Percentiles rank a stretch among this genome's conserved stretches.
phyloP scores from a whole-genome alignment of 2,888 invertebrate species.

The Pollenia griseotomentosa region DNA sequence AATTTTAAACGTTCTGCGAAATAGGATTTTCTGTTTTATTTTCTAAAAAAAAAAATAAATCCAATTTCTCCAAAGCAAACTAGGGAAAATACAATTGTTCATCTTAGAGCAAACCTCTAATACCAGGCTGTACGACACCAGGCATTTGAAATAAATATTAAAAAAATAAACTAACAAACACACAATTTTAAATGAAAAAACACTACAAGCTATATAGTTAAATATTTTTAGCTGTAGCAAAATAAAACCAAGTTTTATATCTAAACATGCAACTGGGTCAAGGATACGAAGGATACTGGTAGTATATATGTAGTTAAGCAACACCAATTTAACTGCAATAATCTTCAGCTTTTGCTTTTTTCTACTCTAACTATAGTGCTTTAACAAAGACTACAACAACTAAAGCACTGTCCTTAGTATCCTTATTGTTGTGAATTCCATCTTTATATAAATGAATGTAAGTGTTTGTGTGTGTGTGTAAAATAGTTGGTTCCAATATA shows the following conservation, averaged over 20 bases:
- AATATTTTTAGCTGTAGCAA: constrained; percentile 21
- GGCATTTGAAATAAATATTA: constrained; percentile 51
- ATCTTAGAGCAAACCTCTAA: constrained; percentile 51
- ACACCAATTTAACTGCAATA: constrained; percentile 69
- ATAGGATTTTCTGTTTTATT: constrained; percentile 66
- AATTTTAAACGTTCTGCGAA: constrained; percentile 69
- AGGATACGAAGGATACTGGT: constrained; percentile 59
- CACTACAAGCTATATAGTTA: constrained; percentile 42
- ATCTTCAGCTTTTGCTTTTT: constrained; percentile 47
- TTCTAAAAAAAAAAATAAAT: constrained; percentile 62
- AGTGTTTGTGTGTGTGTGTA: constrained; percentile 4
- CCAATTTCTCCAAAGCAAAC: constrained; percentile 65
- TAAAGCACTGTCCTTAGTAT: not conserved
- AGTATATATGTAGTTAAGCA: constrained; percentile 45
- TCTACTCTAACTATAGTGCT: constrained; percentile 47
- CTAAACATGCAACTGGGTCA: constrained; percentile 69
- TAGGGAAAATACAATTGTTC: constrained; percentile 55
- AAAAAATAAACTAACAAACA: constrained; percentile 39
- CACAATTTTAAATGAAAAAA: constrained; percentile 15
- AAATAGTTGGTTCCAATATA: constrained; percentile 9
- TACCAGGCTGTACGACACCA: constrained; percentile 52
- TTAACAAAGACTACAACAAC: constrained; percentile 23
- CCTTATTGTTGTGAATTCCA: constrained; percentile 25
- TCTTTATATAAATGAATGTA: not conserved
- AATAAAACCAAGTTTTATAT: constrained; percentile 64